Base-by-base conservation (phyloP, 64 coral and sea anemone genomes). In the Montipora foliosa region DNA sequence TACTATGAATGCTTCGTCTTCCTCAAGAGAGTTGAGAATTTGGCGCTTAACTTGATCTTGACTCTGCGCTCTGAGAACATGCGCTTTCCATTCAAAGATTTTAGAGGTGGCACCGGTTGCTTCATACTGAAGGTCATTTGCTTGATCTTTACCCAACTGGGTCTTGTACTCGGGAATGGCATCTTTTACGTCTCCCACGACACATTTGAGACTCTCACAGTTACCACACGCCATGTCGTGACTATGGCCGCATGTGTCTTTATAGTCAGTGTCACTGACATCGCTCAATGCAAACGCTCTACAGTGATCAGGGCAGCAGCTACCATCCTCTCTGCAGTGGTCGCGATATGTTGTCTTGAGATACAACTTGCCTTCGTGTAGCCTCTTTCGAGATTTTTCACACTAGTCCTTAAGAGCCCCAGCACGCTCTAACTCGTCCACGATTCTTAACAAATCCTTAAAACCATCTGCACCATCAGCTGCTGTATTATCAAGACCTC, bases 401-500 rank as follows among this genome's bases (percentile, higher is more conserved):
- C 37, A 77, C 75, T 58, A 89, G 11, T 29, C 37, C 19, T 76
- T 89, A 1, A 66, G 53, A 48, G 75, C 75, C 19, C 88, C 55
- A 44, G 21, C 73, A 25, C 44, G 21, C 45, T 89, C 88, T 64
- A 89, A 37, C 57, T 89, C 55, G 22, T 47, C 46, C 2, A 77
- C 19, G 9, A 76, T 74, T 74, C 64, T 44, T 5, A 53, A 50
- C 22, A 89, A 58, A 22, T 10, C 6, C 48, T 89, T 37, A 61
- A 89, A 78, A 19, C 52, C 24, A n/a, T 89, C 57, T 29, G 74
- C 87, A 44, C 74, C 87, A 15, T 89, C 74, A 78, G 52, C 68
- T 74, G 75, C 87, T 37, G 87, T 79, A 67, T 89, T 89, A 12
- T 89, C 87, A 8, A 89, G 87, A 5, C 87, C 75, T 67, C 75